Conservation (phyloP, 2,888 invertebrate species). For the Lordiphosa fenestrarum region DNA sequence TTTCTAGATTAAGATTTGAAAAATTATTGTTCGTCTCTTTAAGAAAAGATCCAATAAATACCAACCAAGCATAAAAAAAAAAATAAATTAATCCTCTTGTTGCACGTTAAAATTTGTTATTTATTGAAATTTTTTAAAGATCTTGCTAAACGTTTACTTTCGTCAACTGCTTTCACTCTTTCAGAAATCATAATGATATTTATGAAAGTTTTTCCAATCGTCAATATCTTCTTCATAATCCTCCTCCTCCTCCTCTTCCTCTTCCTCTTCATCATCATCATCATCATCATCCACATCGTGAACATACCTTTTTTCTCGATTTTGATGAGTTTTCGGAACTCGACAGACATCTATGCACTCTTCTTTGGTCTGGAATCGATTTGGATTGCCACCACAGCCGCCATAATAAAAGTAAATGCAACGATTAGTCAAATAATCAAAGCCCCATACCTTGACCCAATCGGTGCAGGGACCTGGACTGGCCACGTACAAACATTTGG, state of each 20-base stretch:
- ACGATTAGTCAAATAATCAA: slow-evolving; percentile 46
- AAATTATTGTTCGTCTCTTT: no score
- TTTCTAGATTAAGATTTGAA: no score
- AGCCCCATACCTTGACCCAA: slow-evolving; percentile 46
- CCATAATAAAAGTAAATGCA: slow-evolving; percentile 51
- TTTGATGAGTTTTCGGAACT: slow-evolving; percentile 13
- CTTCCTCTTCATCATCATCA: background rate
- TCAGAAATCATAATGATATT: slow-evolving; percentile 8
- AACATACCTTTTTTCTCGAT: slow-evolving; percentile 14
- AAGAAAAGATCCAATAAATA: no score
- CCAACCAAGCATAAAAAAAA: no score
- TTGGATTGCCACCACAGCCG: slow-evolving; percentile 58
- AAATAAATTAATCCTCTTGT: no score
- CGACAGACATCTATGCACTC: slow-evolving; percentile 46
- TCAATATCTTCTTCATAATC: slow-evolving; percentile 31
- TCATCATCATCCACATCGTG: slow-evolving; percentile 14
- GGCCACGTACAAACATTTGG: slow-evolving; percentile 45
- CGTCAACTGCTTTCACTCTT: no score
- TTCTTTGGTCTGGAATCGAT: slow-evolving; percentile 38
- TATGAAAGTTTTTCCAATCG: slow-evolving; percentile 22
- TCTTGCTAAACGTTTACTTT: no score
- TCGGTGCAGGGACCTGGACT: slow-evolving; percentile 42
- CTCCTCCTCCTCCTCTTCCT: background rate
- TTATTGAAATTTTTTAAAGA: no score
- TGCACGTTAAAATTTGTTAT: no score